Evolutionary conservation across 2,797 vertebrate species (phyloP).

Genomic region (Luscinia megarhynchos): DNA sequence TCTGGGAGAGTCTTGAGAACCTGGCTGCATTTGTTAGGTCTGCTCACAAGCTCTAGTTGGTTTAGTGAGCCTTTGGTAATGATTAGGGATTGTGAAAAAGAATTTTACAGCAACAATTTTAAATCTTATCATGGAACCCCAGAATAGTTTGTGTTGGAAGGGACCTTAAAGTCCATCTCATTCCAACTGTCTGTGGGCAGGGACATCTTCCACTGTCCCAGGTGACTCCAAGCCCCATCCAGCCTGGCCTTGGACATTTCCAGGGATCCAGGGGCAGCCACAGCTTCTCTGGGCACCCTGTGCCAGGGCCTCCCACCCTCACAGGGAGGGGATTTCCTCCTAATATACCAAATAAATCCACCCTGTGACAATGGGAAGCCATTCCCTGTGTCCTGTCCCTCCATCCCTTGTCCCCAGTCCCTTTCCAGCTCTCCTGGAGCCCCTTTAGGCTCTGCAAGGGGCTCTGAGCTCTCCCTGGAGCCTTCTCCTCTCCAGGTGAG

Average conservation of each 20-base stretch:
- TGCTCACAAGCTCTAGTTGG: not conserved
- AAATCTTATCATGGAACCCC: not conserved
- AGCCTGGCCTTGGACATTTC: fast-evolving
- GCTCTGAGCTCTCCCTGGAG: not conserved
- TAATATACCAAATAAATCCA: too few species aligned
- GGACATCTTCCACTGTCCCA: fast-evolving
- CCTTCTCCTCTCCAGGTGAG: fast-evolving
- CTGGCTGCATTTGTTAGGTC: not conserved
- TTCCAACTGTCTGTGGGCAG: fast-evolving
- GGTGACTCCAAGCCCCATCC: fast-evolving
- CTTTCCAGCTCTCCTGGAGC: too few species aligned
- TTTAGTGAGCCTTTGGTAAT: not conserved
- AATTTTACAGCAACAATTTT: not conserved
- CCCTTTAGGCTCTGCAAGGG: too few species aligned
- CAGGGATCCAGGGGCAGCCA: not conserved
- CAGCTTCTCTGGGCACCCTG: not conserved
- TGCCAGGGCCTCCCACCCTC: too few species aligned
- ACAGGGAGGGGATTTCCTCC: too few species aligned
- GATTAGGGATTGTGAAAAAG: not conserved
- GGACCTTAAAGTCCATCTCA: fast-evolving
- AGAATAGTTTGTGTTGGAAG: not conserved
- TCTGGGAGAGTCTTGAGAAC: not conserved
- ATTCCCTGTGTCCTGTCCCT: too few species aligned
- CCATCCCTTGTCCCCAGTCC: too few species aligned
- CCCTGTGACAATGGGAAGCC: too few species aligned